Base-by-base conservation (phyloP, 1,140 invertebrate species). In the Oryctes rhinoceros region DNA sequence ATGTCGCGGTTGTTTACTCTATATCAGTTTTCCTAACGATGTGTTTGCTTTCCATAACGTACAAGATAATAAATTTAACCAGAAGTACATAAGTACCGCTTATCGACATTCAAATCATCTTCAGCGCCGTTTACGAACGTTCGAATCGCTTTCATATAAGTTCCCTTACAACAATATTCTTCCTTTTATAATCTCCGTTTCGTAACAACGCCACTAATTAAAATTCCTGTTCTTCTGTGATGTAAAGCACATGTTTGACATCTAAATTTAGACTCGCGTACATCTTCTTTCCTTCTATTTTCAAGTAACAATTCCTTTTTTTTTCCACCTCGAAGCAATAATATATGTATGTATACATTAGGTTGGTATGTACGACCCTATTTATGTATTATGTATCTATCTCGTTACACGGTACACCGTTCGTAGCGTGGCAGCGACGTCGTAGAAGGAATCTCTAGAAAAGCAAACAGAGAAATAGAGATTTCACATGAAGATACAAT, bases 401-500 rank as follows among this genome's bases (percentile, higher is more conserved):
- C 13, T 59, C 53, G 18, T 59, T 59, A 59, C 18, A 18, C 15
- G n/a, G 18, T 59, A 59, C 53, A 18, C 53, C 18, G 49, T n/a
- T 53, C n/a, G n/a, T 15, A n/a, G 11, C n/a, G 18, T 59, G 18
- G 6, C n/a, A 7, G 18, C 18, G n/a, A 59, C 53, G 53, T 59
- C 18, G 15, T 18, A 59, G 53, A 59, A 59, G 53, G 53, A 59
- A 59, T 59, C 15, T 59, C n/a, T 59, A 59, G 53, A 59, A 59
- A 59, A 59, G 53, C 53, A 59, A 59, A 59, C 53, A 59, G 15
- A 59, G 15, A 59, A 59, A 59, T 59, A 59, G 53, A 59, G 53
- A 59, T 59, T 59, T 59, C 53, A 59, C 53, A 59, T 59, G 53
- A 59, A 59, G 53, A 59, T 59, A 59, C 53, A 59, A 59, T 59